Conservation (phyloP, 2,113 vertebrate genomes). For the Petroica traversi region DNA sequence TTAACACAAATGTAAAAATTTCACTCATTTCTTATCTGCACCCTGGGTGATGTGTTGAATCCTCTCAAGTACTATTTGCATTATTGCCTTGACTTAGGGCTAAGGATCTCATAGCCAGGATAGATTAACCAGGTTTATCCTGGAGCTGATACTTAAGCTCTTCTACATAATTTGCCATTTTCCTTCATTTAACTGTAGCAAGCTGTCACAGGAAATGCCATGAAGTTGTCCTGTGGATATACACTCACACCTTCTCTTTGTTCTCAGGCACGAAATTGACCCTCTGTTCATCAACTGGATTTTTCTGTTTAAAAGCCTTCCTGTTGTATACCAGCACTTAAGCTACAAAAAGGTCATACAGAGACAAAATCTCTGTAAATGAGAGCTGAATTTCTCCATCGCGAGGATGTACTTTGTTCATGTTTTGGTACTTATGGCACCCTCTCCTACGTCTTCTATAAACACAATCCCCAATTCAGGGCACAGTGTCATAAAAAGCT, state of each 20-base stretch:
- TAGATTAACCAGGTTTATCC: neutral
- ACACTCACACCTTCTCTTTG: neutral
- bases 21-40: neutral
- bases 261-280: neutral
- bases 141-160: neutral
- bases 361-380: neutral
- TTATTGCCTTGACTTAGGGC: neutral
- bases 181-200: neutral
- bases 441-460: neutral
- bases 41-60: neutral
- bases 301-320: neutral
- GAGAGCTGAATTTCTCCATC: neutral
- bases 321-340: neutral
- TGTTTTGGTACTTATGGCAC: neutral
- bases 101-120: neutral
- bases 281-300: neutral
- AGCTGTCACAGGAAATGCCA: neutral
- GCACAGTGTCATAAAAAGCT: neutral
- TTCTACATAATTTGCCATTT: neutral
- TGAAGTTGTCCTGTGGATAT: neutral
- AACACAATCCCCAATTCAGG: neutral
- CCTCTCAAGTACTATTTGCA: neutral
- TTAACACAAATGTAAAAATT: neutral
- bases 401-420: neutral
- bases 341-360: neutral